Evolutionary conservation across 2,888 invertebrate genomes (phyloP).

Genomic region (Clivina fossor): DNA sequence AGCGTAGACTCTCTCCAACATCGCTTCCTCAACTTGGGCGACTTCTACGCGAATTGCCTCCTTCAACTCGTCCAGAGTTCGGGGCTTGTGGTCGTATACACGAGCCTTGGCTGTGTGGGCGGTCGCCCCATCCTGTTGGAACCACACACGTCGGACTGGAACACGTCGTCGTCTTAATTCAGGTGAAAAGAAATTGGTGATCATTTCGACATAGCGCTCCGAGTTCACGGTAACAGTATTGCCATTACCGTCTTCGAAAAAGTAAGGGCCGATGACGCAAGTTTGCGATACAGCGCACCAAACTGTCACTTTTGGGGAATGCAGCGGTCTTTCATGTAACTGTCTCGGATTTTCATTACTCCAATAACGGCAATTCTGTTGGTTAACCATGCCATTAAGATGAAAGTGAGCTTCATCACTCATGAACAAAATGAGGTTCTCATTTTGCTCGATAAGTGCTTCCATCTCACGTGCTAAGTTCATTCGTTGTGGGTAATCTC

Average conservation of each 20-base stretch:
- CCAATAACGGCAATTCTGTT: conserved; percentile 17
- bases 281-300: conserved; percentile 15
- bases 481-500: conserved; percentile 17
- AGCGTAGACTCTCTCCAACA: too few species aligned
- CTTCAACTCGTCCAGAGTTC: too few species aligned
- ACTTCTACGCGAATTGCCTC: too few species aligned
- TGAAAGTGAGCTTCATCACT: conserved; percentile 16
- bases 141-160: conserved; percentile 38
- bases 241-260: conserved; percentile 17
- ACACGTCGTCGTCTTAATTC: conserved; percentile 9
- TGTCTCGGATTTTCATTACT: neutral
- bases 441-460: conserved; percentile 27
- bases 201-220: conserved; percentile 20
- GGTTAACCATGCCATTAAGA: conserved; percentile 17
- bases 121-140: too few species aligned
- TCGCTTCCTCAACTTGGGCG: too few species aligned
- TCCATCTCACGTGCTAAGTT: conserved; percentile 23
- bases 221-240: conserved; percentile 18
- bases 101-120: too few species aligned
- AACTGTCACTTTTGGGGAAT: conserved; percentile 9
- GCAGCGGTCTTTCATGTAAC: neutral
- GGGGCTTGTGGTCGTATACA: too few species aligned
- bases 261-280: conserved; percentile 17
- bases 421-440: conserved; percentile 25
- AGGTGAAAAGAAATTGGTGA: conserved; percentile 14